These are phyloP conservation scores for Nyctereutes procyonoides DNA, from an alignment of 2,113 vertebrate genomes.

Conservation along the genomic window DNA sequence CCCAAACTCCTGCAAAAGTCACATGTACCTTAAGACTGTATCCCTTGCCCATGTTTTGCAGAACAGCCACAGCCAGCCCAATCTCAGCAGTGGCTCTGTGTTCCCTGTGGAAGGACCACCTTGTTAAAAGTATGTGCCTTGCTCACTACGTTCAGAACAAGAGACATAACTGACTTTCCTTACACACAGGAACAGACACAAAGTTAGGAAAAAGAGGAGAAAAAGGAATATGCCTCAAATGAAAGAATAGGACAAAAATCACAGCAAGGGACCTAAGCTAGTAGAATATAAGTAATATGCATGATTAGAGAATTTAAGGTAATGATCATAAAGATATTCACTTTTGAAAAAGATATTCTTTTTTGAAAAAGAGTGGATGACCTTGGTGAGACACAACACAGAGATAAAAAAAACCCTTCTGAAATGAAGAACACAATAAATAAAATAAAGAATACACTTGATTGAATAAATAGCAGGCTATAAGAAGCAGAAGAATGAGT, in stretches of 20 bases:
- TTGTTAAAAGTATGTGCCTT: not conserved
- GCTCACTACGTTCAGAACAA: not conserved
- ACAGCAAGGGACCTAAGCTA: not conserved
- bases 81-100: not conserved
- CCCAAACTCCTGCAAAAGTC: not conserved
- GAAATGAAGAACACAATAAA: not conserved
- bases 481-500: not conserved
- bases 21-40: not conserved
- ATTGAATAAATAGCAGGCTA: not conserved
- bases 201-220: not conserved
- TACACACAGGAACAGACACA: not conserved
- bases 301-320: not conserved
- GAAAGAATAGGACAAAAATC: not conserved
- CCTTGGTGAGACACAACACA: not conserved
- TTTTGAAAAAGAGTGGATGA: not conserved
- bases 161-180: not conserved
- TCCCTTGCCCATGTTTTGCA: not conserved
- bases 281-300: not conserved
- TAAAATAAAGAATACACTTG: not conserved
- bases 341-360: no score
- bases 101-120: not conserved
- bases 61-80: not conserved
- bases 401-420: not conserved
- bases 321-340: not conserved
- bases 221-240: not conserved